Conservation (phyloP, 1,140 invertebrate species). For the Palaemon carinicauda region DNA sequence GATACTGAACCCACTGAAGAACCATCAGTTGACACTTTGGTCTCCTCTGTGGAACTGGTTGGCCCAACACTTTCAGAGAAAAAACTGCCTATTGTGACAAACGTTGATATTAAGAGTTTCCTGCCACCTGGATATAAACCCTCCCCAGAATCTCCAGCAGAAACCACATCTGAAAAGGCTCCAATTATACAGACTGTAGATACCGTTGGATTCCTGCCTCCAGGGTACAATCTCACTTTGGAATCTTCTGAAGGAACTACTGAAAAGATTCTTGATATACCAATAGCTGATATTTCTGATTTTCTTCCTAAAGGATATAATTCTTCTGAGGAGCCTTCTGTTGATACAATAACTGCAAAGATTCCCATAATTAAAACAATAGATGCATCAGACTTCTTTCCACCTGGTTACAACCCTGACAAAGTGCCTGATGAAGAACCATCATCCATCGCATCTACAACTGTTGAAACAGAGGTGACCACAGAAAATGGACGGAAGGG, state of each 20-base stretch:
- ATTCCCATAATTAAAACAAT: background rate
- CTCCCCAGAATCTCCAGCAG: slow-evolving; percentile 58
- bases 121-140: slow-evolving; percentile 72
- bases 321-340: slow-evolving; percentile 61
- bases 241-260: background rate
- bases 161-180: background rate
- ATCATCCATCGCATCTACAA: background rate
- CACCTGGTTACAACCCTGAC: slow-evolving; percentile 70
- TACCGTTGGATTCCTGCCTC: background rate
- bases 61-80: background rate
- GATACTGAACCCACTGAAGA: slow-evolving; percentile 6
- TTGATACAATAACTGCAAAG: background rate
- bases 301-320: slow-evolving; percentile 74
- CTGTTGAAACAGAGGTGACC: background rate
- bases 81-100: slow-evolving; percentile 7
- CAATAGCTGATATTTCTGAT: slow-evolving; percentile 69
- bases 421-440: slow-evolving; percentile 13
- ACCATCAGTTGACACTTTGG: background rate
- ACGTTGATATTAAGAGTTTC: slow-evolving; percentile 71
- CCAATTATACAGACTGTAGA: slow-evolving; percentile 17
- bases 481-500: slow-evolving; percentile 11
- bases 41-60: background rate
- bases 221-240: background rate
- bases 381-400: slow-evolving; percentile 67
- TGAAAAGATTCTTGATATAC: background rate